Evolutionary conservation across 2,113 vertebrate genomes (phyloP).

Genomic region (Nansenia antarctica): DNA sequence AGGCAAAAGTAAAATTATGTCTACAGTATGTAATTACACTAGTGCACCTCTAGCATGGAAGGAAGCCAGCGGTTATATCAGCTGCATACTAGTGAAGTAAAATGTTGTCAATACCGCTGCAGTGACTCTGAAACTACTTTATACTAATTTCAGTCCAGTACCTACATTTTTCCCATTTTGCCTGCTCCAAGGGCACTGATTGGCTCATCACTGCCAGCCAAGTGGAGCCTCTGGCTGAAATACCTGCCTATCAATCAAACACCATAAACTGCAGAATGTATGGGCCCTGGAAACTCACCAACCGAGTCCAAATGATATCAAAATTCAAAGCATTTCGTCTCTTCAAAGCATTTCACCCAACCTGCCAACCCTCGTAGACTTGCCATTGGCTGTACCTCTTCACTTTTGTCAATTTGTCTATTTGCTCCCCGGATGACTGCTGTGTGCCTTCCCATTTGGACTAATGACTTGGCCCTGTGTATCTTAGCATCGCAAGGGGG

Average conservation of each 20-base stretch:
- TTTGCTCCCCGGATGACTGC: slow-evolving; percentile 32
- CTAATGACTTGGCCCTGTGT: slow-evolving; percentile 39
- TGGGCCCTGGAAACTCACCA: slow-evolving; percentile 46
- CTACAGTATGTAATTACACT: too few relatives aligned
- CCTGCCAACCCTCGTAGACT: not conserved
- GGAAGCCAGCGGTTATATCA: too few relatives aligned
- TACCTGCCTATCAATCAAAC: slow-evolving; percentile 67
- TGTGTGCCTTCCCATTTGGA: slow-evolving; percentile 28
- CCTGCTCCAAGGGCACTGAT: slow-evolving; percentile 57
- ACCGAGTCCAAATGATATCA: slow-evolving; percentile 45
- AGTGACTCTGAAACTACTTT: too few relatives aligned
- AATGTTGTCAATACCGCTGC: too few relatives aligned
- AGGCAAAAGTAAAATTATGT: too few relatives aligned
- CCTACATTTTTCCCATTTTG: slow-evolving; percentile 55
- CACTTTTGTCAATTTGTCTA: slow-evolving; percentile 27
- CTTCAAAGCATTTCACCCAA: not conserved
- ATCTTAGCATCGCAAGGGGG: slow-evolving; percentile 11
- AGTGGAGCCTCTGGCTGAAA: slow-evolving; percentile 52
- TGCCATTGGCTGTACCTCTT: slow-evolving; percentile 26
- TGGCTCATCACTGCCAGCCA: slow-evolving; percentile 61
- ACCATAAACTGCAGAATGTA: slow-evolving; percentile 49
- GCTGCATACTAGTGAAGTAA: too few relatives aligned
- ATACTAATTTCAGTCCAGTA: slow-evolving; percentile 25
- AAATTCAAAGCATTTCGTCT: slow-evolving; percentile 36
- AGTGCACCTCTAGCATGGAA: too few relatives aligned